Conservation (phyloP, 2,797 vertebrate species). For the Garrulus glandarius region DNA sequence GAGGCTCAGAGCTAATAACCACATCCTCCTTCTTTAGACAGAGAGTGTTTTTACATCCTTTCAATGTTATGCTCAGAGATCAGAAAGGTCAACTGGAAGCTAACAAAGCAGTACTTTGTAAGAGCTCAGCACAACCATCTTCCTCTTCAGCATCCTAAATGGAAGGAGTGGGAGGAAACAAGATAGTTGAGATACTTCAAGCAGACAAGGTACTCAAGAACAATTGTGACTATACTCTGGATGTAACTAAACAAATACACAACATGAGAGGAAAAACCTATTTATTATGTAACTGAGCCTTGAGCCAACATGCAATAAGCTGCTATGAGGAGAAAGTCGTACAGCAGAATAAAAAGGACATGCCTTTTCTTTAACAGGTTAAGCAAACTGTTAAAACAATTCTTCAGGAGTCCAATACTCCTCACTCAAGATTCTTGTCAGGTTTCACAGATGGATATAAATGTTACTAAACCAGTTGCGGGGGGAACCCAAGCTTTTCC, state of each 20-base stretch:
- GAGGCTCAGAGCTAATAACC: not conserved
- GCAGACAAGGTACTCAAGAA: not conserved
- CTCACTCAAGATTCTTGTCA: not conserved
- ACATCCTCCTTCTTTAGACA: not conserved
- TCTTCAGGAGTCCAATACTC: not conserved
- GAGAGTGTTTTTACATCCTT: not conserved
- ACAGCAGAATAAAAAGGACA: not conserved
- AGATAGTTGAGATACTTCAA: not conserved
- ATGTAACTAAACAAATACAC: not conserved
- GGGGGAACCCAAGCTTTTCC: not conserved
- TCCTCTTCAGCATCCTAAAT: not conserved
- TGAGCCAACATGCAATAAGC: not conserved
- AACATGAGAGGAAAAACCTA: not conserved
- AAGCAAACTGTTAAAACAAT: not conserved
- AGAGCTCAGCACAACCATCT: not conserved
- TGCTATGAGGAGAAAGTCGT: not conserved
- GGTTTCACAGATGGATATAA: not conserved
- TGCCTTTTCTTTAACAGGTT: not conserved
- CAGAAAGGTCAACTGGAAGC: conserved; percentile 19
- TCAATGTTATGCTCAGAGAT: not conserved
- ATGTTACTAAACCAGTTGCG: not conserved
- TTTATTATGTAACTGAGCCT: not conserved
- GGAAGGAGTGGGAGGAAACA: not conserved
- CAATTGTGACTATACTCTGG: not conserved
- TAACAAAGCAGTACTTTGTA: conserved; percentile 15